Conservation (phyloP, 2,113 vertebrate species). For the Lontra canadensis region DNA sequence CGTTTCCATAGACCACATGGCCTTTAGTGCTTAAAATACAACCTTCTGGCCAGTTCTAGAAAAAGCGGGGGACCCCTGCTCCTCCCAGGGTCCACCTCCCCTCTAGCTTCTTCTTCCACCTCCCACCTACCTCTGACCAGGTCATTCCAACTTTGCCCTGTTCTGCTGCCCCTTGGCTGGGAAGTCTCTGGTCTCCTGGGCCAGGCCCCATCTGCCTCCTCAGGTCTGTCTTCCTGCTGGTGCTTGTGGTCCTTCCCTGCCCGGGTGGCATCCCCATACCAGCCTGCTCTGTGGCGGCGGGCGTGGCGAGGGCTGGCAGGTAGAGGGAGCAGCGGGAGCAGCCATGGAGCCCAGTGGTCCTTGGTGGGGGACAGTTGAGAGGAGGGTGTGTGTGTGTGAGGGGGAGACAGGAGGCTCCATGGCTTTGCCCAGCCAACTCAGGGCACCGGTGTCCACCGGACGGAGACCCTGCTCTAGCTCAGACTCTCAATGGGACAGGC, state of each 20-base stretch:
- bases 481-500: too few relatives aligned
- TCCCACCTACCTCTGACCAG: neutral
- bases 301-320: too few relatives aligned
- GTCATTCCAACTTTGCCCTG: neutral
- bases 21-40: rapidly evolving
- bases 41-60: neutral
- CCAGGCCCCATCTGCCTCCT: neutral
- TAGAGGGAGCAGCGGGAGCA: neutral
- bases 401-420: neutral
- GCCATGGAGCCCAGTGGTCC: rapidly evolving
- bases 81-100: rapidly evolving
- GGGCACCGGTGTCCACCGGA: rapidly evolving
- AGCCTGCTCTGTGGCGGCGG: neutral
- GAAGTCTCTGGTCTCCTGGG: neutral
- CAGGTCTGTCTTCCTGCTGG: neutral
- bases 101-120: neutral
- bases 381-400: too few relatives aligned
- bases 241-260: rapidly evolving
- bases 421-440: too few relatives aligned
- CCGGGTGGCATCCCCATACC: neutral
- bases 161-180: neutral
- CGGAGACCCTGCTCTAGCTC: neutral
- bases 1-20: rapidly evolving
- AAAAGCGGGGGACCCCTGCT: too few relatives aligned
- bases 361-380: neutral